A percentile compares a stretch with the other conserved stretches of the same genome.
Evolutionary conservation across 1,140 invertebrate genomes (phyloP).

Genomic region (Bombus breviceps): DNA sequence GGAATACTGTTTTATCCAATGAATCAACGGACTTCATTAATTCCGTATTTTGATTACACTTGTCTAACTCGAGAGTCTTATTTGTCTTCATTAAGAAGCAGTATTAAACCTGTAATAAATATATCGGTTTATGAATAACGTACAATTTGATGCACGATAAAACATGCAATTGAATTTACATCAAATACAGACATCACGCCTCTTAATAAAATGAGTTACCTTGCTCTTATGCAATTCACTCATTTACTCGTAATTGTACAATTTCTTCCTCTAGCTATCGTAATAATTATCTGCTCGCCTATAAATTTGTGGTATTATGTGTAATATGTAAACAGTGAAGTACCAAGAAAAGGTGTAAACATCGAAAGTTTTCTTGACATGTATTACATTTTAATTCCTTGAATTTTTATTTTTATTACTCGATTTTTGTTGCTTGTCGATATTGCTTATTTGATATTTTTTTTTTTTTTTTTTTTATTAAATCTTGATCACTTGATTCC

Average conservation of each 20-base stretch:
- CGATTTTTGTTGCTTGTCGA: neutral
- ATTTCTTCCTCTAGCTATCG: neutral
- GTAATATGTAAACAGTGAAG: neutral
- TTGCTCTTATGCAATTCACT: neutral
- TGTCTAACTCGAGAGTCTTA: neutral
- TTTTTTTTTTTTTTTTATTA: neutral
- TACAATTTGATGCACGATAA: neutral
- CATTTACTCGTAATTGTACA: neutral
- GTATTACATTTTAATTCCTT: neutral
- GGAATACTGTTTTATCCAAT: neutral
- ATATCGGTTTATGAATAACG: neutral
- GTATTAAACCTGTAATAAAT: constrained; percentile 16
- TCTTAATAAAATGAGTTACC: constrained; percentile 9
- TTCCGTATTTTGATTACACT: neutral
- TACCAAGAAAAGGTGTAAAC: neutral
- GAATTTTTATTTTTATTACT: neutral
- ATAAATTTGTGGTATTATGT: neutral
- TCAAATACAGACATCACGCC: neutral
- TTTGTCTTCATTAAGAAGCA: neutral
- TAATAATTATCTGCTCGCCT: neutral
- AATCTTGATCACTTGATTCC: neutral
- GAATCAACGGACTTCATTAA: neutral
- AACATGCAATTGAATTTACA: neutral
- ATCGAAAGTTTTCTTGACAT: neutral
- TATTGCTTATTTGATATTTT: neutral